These are phyloP conservation scores for Trogon melanurus DNA, from an alignment of 2,113 vertebrate genomes.

Conservation along the genomic window DNA sequence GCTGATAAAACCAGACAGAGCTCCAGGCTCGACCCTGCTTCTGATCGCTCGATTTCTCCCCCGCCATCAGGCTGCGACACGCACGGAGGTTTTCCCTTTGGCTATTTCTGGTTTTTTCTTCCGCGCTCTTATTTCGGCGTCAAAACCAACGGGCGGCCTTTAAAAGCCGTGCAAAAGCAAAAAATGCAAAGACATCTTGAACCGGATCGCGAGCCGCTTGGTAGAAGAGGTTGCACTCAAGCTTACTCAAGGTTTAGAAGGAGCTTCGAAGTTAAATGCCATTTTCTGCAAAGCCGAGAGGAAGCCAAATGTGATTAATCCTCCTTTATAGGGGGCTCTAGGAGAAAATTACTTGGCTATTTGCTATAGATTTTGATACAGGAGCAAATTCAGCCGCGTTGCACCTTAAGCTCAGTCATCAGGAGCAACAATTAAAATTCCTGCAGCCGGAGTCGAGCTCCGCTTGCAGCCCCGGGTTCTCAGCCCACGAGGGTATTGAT, in stretches of 20 bases:
- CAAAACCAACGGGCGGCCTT: background rate
- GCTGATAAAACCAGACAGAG: background rate
- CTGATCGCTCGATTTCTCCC: rapidly evolving
- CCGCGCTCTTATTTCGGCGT: background rate
- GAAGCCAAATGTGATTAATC: conserved; percentile 43
- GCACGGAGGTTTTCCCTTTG: background rate
- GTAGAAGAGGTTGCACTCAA: background rate
- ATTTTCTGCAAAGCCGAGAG: background rate
- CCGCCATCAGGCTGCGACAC: background rate
- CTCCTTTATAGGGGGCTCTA: conserved; percentile 22
- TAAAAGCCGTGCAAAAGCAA: background rate
- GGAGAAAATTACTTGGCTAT: conserved; percentile 49
- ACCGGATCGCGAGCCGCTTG: background rate
- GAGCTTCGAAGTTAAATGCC: conserved; percentile 5
- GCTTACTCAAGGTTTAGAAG: background rate
- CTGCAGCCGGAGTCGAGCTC: conserved; percentile 27
- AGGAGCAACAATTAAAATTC: conserved; percentile 66
- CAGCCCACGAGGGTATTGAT: conserved; percentile 67
- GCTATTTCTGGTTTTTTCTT: background rate
- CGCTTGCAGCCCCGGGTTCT: background rate
- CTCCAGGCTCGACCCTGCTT: background rate
- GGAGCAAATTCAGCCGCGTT: background rate
- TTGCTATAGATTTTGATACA: conserved; percentile 62
- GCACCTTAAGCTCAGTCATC: conserved; percentile 22
- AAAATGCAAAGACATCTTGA: background rate